Conservation (phyloP, 2,888 invertebrate species). For the Mythimna lalbum region DNA sequence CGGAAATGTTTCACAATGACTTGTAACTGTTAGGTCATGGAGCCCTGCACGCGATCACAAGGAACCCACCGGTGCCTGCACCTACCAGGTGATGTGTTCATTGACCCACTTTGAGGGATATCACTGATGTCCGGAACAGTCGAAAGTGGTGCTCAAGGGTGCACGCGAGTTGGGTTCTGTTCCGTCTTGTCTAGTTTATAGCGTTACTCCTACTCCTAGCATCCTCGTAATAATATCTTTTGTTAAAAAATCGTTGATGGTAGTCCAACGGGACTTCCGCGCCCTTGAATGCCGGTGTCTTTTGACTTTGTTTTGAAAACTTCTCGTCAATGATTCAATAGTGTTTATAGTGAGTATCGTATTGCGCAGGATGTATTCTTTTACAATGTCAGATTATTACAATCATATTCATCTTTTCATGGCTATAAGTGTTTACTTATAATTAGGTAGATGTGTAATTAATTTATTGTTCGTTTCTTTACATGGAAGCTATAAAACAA, state of each 20-base stretch:
- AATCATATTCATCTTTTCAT: background rate
- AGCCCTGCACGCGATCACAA: slow-evolving; percentile 29
- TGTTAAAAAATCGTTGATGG: slow-evolving; percentile 7
- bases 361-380: slow-evolving; percentile 6
- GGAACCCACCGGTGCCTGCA: slow-evolving; percentile 2
- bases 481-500: background rate
- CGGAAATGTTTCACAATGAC: slow-evolving; percentile 34
- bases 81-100: slow-evolving; percentile 31
- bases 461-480: background rate
- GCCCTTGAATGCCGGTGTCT: slow-evolving; percentile 1
- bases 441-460: background rate
- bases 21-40: slow-evolving; percentile 33
- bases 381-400: slow-evolving; percentile 11
- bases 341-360: slow-evolving; percentile 1
- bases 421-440: background rate
- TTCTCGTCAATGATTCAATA: slow-evolving; percentile 2
- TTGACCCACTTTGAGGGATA: slow-evolving; percentile 37
- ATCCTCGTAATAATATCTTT: background rate
- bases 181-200: background rate
- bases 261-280: background rate
- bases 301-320: slow-evolving; percentile 18
- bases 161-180: slow-evolving; percentile 10
- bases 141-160: slow-evolving; percentile 38
- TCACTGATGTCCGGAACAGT: slow-evolving; percentile 34
- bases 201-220: background rate